These are phyloP conservation scores for Acromyrmex heyeri DNA, from an alignment of 1,140 invertebrate species.

Conservation along the genomic window DNA sequence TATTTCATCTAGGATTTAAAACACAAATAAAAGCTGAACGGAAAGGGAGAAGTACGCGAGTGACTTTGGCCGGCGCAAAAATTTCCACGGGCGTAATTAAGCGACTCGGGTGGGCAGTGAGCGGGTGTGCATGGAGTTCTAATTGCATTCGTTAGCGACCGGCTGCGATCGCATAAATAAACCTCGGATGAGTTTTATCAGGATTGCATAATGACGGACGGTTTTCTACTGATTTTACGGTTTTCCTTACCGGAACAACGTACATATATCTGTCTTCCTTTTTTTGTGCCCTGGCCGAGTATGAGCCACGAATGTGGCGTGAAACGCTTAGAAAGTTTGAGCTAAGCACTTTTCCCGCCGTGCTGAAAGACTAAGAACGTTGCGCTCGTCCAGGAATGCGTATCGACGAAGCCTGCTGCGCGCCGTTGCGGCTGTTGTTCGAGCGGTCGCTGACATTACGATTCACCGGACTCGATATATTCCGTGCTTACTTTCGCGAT, in stretches of 20 bases:
- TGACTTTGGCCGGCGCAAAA: constrained; percentile 22
- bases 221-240: constrained; percentile 14
- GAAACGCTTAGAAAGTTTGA: constrained; percentile 82
- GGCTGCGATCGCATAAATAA: constrained; percentile 42
- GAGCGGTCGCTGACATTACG: constrained; percentile 1
- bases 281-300: constrained; percentile 39
- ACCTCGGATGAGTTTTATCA: constrained; percentile 22
- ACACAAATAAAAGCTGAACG: not conserved
- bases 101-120: constrained; percentile 19
- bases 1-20: not conserved
- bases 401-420: not conserved
- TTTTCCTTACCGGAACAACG: not conserved
- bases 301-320: constrained; percentile 49
- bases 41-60: constrained; percentile 2
- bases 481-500: constrained; percentile 35
- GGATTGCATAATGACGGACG: not conserved
- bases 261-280: not conserved
- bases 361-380: constrained; percentile 52
- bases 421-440: not conserved
- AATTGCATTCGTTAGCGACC: constrained; percentile 47
- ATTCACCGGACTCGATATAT: constrained; percentile 6
- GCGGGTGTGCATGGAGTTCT: constrained; percentile 29
- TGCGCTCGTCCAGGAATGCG: constrained; percentile 61
- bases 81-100: constrained; percentile 41
- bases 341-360: constrained; percentile 78